Evolutionary conservation across 1,140 invertebrate species (phyloP).

Genomic region (Cotesia glomerata): DNA sequence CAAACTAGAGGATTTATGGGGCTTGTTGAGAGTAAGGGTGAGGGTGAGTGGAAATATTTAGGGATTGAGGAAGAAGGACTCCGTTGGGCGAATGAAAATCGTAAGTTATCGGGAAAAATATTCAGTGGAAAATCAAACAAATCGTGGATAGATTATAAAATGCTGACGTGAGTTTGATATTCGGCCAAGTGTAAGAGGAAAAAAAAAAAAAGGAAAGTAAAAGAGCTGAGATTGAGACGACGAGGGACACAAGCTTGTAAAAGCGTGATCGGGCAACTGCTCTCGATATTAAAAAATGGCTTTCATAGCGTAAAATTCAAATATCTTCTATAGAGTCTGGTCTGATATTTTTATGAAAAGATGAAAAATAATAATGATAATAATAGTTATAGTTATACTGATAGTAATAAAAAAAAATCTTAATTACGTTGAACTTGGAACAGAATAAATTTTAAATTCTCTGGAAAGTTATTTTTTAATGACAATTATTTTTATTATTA

Average conservation of each 20-base stretch:
- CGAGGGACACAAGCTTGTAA: constrained; percentile 29
- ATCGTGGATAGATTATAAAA: constrained; percentile 22
- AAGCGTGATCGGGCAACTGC: constrained; percentile 42
- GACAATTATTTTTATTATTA: too few species aligned
- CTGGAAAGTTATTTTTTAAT: too few species aligned
- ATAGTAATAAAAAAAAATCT: too few species aligned
- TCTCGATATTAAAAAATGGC: constrained; percentile 47
- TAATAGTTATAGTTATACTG: too few species aligned
- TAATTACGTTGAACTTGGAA: too few species aligned
- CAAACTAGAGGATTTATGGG: too few species aligned
- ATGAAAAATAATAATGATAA: constrained; percentile 3
- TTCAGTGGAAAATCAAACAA: not conserved
- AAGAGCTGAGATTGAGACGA: not conserved
- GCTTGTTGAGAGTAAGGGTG: too few species aligned
- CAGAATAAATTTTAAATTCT: not conserved
- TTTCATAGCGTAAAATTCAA: constrained; percentile 39
- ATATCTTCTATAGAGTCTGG: constrained; percentile 37
- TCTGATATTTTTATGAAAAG: constrained; percentile 37
- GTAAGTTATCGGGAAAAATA: not conserved
- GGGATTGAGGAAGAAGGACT: too few species aligned
- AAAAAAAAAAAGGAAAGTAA: constrained; percentile 16
- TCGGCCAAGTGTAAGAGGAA: constrained; percentile 20
- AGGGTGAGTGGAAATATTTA: too few species aligned
- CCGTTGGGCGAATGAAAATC: not conserved
- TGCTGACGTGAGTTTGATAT: constrained; percentile 24